phyloP scores from a whole-genome alignment of 2,888 invertebrate species.

The Willowsia nigromaculata region DNA sequence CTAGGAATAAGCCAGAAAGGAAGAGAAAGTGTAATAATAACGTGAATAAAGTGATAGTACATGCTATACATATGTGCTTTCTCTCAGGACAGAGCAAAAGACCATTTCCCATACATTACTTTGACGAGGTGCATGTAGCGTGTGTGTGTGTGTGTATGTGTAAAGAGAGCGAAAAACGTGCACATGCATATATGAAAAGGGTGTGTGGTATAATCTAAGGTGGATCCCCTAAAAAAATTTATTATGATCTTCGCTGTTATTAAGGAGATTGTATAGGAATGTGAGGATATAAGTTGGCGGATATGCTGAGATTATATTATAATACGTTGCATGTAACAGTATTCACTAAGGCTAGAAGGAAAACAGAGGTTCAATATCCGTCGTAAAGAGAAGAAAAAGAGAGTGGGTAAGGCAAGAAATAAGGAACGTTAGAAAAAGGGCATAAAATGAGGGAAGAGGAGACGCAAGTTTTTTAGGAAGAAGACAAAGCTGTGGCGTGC shows the following conservation, averaged over 20 bases:
- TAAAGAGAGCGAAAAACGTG: conserved; percentile 6
- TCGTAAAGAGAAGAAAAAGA: too few species aligned
- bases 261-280: conserved; percentile 2
- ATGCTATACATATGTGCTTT: conserved; percentile 54
- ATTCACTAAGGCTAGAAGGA: too few species aligned
- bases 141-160: not conserved
- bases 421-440: conserved; percentile 14
- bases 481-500: conserved; percentile 54
- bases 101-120: not conserved
- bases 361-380: conserved; percentile 53
- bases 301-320: not conserved
- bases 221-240: not conserved
- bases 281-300: not conserved
- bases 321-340: not conserved
- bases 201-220: conserved; percentile 24
- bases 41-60: conserved; percentile 64
- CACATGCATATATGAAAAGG: conserved; percentile 27
- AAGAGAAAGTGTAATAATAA: conserved; percentile 38
- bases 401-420: conserved; percentile 5
- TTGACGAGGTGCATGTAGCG: not conserved
- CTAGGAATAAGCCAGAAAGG: not conserved
- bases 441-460: conserved; percentile 29
- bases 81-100: not conserved
- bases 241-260: conserved; percentile 1
- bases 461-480: conserved; percentile 4